phyloP scores from a whole-genome alignment of 2,113 vertebrate species.

The Orientallactaga bullata region DNA sequence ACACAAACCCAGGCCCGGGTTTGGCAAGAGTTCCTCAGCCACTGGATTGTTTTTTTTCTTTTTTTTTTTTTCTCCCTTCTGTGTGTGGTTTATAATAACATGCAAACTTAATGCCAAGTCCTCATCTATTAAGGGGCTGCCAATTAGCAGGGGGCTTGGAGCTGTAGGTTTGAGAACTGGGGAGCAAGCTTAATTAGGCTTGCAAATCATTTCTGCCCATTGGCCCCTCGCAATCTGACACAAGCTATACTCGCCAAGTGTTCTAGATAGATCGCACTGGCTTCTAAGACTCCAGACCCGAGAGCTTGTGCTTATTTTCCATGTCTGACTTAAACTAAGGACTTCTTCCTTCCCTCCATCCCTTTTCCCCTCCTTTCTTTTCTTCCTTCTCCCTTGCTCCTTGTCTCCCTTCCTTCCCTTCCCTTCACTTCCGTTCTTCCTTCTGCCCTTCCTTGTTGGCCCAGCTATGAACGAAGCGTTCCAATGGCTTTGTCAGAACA shows the following conservation, averaged over 20 bases:
- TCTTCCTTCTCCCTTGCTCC: too few species aligned
- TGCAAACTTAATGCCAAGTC: slow-evolving; percentile 86
- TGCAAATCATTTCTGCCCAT: slow-evolving; percentile 70
- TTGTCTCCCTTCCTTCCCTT: neutral
- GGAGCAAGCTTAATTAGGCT: slow-evolving; percentile 78
- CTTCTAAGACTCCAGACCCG: neutral
- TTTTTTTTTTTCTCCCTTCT: too few species aligned
- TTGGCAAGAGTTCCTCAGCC: slow-evolving; percentile 88
- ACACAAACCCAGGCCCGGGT: slow-evolving; percentile 84
- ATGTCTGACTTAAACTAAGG: neutral
- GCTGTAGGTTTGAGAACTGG: slow-evolving; percentile 75
- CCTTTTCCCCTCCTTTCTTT: too few species aligned
- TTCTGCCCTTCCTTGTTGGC: neutral
- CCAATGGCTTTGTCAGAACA: neutral
- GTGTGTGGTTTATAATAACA: slow-evolving; percentile 89
- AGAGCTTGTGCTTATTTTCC: neutral
- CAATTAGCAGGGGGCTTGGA: slow-evolving; percentile 87
- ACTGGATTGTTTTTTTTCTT: slow-evolving; percentile 81
- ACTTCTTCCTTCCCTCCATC: too few species aligned
- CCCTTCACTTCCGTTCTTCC: neutral
- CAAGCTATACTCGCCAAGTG: slow-evolving; percentile 13
- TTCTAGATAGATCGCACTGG: neutral
- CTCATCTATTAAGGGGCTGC: slow-evolving; percentile 85
- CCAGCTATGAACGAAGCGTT: neutral
- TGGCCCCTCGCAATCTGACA: slow-evolving; percentile 52